Base-by-base conservation (phyloP, 2,888 invertebrate genomes). In the Pristionchus fissidentatus region DNA sequence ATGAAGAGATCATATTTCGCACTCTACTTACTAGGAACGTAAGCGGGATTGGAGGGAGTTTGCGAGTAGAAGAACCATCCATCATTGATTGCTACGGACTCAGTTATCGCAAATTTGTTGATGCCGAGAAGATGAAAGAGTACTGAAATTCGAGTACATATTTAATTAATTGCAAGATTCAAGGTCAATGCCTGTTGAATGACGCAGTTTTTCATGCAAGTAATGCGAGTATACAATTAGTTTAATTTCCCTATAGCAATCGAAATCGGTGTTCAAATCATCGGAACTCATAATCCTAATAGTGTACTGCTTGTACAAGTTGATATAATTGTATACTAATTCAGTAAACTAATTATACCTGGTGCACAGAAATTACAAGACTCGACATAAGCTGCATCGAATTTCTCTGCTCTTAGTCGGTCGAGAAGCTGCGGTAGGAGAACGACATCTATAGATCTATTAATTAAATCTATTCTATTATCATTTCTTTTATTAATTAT, bases 1-100 rank as follows among this genome's bases (percentile, higher is more conserved):
- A n/a, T n/a, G n/a, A n/a, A n/a, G n/a, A n/a, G n/a, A n/a, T n/a
- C n/a, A n/a, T n/a, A n/a, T n/a, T n/a, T n/a, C n/a, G n/a, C n/a
- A 55, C 4, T 49, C 55, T 0, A 60, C 41, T 43, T 10, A 79
- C 80, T 66, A 10, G 87, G 87, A 7, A 87, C 85, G 84, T 85
- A 87, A 38, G 86, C 84, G 15, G 88, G 87, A 38, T 85, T 84
- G 38, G 86, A 79, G 2, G 88, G 88, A 5, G 87, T 83, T 26
- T 87, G 87, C n/a, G 87, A 85, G 29, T 85, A 84, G 43, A 81
- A 26, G 22, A 85, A 84, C 4, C 86, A 86, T 35, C 86, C 86
- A 73, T 88, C 88, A 32, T 7, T 55, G 1, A 57, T 3, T 13
- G 79, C 55, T 4, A 79, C 22, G 13, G 79, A 79, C 8, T 79